These are phyloP conservation scores for Melospiza melodia DNA, from an alignment of 2,113 vertebrate genomes.

Conservation along the genomic window DNA sequence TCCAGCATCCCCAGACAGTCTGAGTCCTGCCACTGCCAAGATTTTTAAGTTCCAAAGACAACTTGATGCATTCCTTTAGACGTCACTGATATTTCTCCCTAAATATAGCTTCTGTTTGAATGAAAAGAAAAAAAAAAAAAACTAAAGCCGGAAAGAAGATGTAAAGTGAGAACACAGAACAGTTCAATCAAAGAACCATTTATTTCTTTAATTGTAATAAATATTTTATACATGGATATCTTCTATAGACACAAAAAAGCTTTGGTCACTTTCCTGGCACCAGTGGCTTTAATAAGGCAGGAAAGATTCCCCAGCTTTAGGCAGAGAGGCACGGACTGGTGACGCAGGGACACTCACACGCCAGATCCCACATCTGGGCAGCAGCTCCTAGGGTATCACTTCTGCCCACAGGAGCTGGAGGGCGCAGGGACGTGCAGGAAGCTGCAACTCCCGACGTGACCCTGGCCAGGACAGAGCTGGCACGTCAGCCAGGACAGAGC, in stretches of 20 bases:
- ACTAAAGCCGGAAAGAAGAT: background rate
- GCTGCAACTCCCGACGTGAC: rapidly evolving
- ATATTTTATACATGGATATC: background rate
- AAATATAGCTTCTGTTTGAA: background rate
- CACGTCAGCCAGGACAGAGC: rapidly evolving
- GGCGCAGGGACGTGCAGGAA: background rate
- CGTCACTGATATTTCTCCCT: background rate
- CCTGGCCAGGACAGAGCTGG: background rate
- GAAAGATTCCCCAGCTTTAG: background rate
- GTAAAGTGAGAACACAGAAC: background rate
- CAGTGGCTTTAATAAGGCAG: background rate
- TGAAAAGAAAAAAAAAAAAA: background rate
- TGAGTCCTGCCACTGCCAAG: background rate
- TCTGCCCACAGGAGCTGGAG: background rate
- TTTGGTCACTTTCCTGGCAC: background rate
- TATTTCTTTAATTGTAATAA: background rate
- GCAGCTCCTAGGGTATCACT: background rate
- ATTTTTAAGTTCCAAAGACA: background rate
- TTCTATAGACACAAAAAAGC: background rate
- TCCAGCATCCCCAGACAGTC: background rate
- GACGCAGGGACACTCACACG: rapidly evolving
- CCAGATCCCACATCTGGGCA: background rate
- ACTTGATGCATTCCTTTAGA: background rate
- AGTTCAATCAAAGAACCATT: background rate
- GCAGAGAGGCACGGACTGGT: background rate